Base-by-base conservation (phyloP, 2,888 invertebrate genomes). In the Brenthis ino region DNA sequence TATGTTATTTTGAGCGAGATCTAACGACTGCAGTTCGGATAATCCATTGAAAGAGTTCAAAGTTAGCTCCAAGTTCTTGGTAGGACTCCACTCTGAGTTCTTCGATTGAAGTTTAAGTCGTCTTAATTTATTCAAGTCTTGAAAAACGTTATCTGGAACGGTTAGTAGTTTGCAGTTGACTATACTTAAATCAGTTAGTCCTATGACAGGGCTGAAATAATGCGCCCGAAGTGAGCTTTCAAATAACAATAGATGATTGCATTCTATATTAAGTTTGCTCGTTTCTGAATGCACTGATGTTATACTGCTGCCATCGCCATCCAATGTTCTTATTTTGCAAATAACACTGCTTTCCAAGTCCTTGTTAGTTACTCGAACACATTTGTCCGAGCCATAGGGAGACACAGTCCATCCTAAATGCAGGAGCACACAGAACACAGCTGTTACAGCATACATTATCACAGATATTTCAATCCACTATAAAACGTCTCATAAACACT, bases 1-100 rank as follows among this genome's bases (percentile, higher is more conserved):
- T 75, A 98, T 94, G 91, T 97, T 97, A 92, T 97, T 98, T 88
- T 96, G 95, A 81, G 95, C 95, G 86, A 98, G 93, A 88, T 97
- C 96, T 80, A 98, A 91, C 69, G 94, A 94, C 84, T 96, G 96
- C 64, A 98, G 93, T 86, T 97, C 97, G 80, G 95, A 95, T 77
- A 98, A 93, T 72, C 97, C 97, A 79, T 94, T 94, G 81, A 98
- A 95, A 73, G 96, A 95, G 77, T 94, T 95, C 73, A 95, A 88
- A 71, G 94, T 94, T 80, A 97, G 87, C 82, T 97, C 97, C 80
- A 98, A 94, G 77, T 94, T 95, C 86, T 96, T 96, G 51, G 94
- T 94, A 74, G 95, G 94, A 69, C 95, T 94, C 97, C 98, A 98
- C 73, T 96, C 95, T 24, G 94, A 94, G 87, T 98, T 98, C 83